Evolutionary conservation across 2,113 vertebrate genomes (phyloP).

Genomic region (Macaca nemestrina): DNA sequence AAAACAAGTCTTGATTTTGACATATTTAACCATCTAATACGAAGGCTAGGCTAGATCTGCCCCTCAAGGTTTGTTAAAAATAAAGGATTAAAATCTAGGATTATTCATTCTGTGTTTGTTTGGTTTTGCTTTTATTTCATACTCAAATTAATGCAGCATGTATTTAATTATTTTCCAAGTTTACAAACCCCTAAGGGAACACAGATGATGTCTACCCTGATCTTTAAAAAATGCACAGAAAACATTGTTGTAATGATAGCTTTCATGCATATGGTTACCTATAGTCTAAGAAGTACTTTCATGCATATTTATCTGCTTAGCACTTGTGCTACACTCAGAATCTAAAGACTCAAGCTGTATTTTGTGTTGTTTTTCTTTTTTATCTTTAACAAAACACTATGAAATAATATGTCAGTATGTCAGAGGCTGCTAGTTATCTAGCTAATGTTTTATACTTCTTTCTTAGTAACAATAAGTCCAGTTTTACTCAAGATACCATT

Average conservation of each 20-base stretch:
- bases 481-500: not conserved
- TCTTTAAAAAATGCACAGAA: not conserved
- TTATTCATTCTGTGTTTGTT: not conserved
- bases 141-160: slow-evolving; percentile 5
- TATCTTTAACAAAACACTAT: not conserved
- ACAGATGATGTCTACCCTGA: not conserved
- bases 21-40: not conserved
- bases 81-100: slow-evolving; percentile 30
- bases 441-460: not conserved
- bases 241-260: not conserved
- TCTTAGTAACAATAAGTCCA: not conserved
- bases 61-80: slow-evolving; percentile 17
- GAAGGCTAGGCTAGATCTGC: not conserved
- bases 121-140: not conserved
- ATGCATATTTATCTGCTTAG: not conserved
- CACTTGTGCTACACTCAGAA: slow-evolving; percentile 3
- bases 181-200: not conserved
- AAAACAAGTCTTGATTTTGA: not conserved
- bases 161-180: slow-evolving; percentile 38
- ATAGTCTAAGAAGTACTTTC: not conserved
- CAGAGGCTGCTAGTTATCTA: not conserved
- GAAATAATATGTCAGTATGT: not conserved
- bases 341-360: not conserved
- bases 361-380: not conserved
- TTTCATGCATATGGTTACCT: not conserved